Evolutionary conservation across 2,888 invertebrate genomes (phyloP).

Genomic region (Portevinia maculata): DNA sequence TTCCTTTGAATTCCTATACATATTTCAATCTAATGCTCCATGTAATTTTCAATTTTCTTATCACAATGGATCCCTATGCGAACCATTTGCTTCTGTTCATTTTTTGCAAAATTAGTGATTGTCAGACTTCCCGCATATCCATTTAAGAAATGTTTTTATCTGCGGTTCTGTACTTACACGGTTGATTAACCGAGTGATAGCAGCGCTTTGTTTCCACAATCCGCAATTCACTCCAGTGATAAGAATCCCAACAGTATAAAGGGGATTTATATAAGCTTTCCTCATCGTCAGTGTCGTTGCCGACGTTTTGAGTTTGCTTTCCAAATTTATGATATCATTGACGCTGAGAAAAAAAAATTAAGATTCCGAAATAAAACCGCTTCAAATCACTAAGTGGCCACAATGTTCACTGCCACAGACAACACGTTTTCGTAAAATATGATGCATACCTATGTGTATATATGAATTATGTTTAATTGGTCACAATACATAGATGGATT

Average conservation of each 20-base stretch:
- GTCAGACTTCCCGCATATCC: neutral
- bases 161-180: conserved; percentile 31
- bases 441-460: no score
- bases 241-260: conserved; percentile 7
- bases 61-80: conserved; percentile 35
- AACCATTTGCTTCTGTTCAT: conserved; percentile 47
- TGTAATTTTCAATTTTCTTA: conserved; percentile 58
- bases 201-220: conserved; percentile 25
- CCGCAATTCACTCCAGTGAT: conserved; percentile 7
- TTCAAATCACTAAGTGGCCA: conserved; percentile 35
- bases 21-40: conserved; percentile 46
- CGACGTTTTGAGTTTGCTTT: conserved; percentile 21
- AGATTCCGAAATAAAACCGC: conserved; percentile 25
- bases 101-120: conserved; percentile 46
- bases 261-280: conserved; percentile 9
- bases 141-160: conserved; percentile 16
- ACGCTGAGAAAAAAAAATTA: conserved; percentile 14
- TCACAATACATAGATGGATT: conserved; percentile 1
- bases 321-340: conserved; percentile 40
- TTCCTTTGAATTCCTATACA: conserved; percentile 18
- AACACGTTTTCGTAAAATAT: conserved; percentile 11
- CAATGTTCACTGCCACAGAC: conserved; percentile 23
- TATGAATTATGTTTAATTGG: conserved; percentile 27
- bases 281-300: neutral
- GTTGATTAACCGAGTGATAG: conserved; percentile 41